Evolutionary conservation across 2,888 invertebrate genomes (phyloP), one percentile per base, ranked within the genome.

Genomic region (Rhagium mordax): DNA sequence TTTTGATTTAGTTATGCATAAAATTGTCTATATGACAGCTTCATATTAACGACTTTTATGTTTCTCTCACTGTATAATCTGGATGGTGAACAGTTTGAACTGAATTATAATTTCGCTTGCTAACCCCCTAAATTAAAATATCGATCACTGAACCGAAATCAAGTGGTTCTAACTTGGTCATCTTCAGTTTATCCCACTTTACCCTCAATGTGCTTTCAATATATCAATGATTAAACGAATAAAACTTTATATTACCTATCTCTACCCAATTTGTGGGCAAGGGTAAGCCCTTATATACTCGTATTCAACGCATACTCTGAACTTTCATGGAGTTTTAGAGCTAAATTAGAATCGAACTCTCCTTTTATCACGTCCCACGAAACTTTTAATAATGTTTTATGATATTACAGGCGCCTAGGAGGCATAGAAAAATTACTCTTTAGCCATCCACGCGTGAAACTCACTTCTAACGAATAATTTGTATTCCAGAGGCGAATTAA

Each of bases 401-500:
- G 8, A 16, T 10, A 15, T 49, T 18, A 49, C 6, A 49, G 49
- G 7, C 7, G 51, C 18, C 8, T 51, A 20, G 51, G 8, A 2
- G 18, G 51, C 18, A 10, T 20, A 51, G 16, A 16, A 20, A 51
- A 51, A 51, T 10, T 16, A 18, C 51, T 51, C 13, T 41, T 41
- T 41, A 41, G n/a, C n/a, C 20, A 51, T 4, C 16, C 51, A 51
- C 51, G 51, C 41, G 41, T 41, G 18, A 51, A 51, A 51, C 18
- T 51, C 18, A 51, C 18, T 51, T 15, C 21, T 21, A 47, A 27
- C 10, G 21, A 10, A 61, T 64, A 49, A 64, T 49, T 64, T 49
- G 64, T 49, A 64, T 64, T 64, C 64, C 49, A 18, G 3, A 49
- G 64, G 27, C 49, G 64, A 64, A 64, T 29, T 47, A 51, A 64